phyloP scores from a whole-genome alignment of 1,140 invertebrate genomes.

The Lysiphlebus fabarum region DNA sequence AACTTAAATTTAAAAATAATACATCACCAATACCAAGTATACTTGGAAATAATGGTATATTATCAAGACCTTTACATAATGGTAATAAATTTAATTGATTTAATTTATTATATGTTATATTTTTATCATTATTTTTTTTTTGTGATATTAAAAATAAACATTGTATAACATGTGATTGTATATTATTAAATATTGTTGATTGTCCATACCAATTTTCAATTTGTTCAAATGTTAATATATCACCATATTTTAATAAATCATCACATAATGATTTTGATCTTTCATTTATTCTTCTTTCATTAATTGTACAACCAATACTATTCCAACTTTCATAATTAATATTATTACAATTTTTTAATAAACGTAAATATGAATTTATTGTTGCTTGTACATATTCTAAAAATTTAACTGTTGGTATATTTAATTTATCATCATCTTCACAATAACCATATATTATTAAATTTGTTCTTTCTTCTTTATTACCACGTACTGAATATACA shows the following conservation, averaged over 20 bases:
- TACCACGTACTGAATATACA: constrained; percentile 48
- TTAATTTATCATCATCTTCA: constrained; percentile 47
- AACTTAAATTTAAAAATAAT: constrained; percentile 71
- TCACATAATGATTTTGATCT: constrained; percentile 46
- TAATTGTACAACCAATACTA: constrained; percentile 51
- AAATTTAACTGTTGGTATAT: constrained; percentile 42
- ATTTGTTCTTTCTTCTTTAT: constrained; percentile 44
- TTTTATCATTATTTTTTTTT: constrained; percentile 52
- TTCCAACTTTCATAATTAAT: constrained; percentile 46
- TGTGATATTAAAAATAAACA: constrained; percentile 51
- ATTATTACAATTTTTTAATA: constrained; percentile 49
- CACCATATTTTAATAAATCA: constrained; percentile 42
- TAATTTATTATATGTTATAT: constrained; percentile 34
- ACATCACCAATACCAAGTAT: constrained; percentile 74
- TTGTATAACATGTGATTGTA: constrained; percentile 52
- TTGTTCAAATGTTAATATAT: constrained; percentile 40
- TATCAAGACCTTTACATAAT: constrained; percentile 60
- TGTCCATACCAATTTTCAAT: constrained; percentile 45
- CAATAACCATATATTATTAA: constrained; percentile 45
- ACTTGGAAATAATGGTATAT: constrained; percentile 72
- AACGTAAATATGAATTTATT: constrained; percentile 49
- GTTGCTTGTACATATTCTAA: constrained; percentile 50
- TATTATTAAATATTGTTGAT: constrained; percentile 41
- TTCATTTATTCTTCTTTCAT: constrained; percentile 46
- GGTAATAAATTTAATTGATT: constrained; percentile 58